Evolutionary conservation across 1,140 invertebrate genomes (phyloP).

Genomic region (Musca vetustissima): DNA sequence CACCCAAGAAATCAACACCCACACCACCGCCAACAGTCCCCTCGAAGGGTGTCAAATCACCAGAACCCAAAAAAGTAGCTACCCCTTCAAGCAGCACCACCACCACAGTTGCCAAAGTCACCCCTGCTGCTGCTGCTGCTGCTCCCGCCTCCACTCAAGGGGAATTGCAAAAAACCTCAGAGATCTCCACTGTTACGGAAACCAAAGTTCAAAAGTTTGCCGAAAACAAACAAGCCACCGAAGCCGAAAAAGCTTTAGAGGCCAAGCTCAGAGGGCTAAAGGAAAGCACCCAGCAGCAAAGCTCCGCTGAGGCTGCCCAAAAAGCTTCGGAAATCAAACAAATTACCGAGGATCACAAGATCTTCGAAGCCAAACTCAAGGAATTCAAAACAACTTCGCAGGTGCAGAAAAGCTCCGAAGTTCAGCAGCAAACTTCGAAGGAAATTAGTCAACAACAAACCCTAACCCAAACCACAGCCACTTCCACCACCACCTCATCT

Average conservation of each 20-base stretch:
- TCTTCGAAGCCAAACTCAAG: not conserved
- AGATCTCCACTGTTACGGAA: not conserved
- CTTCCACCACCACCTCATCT: not conserved
- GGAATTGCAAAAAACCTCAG: too few species aligned
- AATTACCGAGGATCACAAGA: not conserved
- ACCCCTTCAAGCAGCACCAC: too few species aligned
- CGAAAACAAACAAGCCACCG: not conserved
- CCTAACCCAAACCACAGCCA: not conserved
- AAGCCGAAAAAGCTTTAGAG: not conserved
- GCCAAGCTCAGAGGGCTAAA: too few species aligned
- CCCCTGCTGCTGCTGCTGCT: too few species aligned
- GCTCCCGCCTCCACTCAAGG: too few species aligned
- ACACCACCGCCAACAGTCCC: not conserved
- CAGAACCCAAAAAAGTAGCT: not conserved
- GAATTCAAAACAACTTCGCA: not conserved
- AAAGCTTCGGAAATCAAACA: too few species aligned
- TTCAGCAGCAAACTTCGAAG: not conserved
- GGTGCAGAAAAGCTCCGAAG: not conserved
- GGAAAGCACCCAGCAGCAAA: too few species aligned
- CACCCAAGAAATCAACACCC: not conserved
- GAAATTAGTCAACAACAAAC: not conserved
- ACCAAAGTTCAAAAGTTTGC: constrained; percentile 2
- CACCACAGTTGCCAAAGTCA: too few species aligned
- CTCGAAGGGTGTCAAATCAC: not conserved
- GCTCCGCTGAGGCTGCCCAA: too few species aligned